Evolutionary conservation across 1,140 invertebrate species (phyloP), one percentile per base, ranked within the genome.

Genomic region (Hyphantria cunea): DNA sequence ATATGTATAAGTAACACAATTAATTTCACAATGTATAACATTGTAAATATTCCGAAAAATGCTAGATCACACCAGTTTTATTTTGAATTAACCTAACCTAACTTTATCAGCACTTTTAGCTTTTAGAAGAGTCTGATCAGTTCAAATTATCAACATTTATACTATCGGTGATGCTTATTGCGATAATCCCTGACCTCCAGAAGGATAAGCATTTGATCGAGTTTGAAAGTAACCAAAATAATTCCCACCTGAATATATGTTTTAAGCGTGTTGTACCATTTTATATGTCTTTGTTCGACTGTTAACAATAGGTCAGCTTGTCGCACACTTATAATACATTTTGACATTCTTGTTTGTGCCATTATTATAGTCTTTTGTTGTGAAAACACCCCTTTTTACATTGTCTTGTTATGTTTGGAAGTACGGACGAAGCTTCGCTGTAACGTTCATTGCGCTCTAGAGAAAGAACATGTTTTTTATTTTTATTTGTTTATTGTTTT

Each of bases 341-440:
- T 84, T 84, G 79, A 80, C 78, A 80, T 83, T 84, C 82, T 81
- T 84, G 76, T 84, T 72, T 80, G 78, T 70, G 75, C 76, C 71
- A 74, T 82, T 76, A 70, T 68, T 39, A 55, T 63, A 68, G 71
- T 74, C 72, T 78, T 78, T 76, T 76, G 71, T 81, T 58, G 70
- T 70, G 61, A 71, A 77, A 73, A 72, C 69, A 37, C 48, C 47
- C 48, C 47, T 15, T 42, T 60, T 44, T 59, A 37, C 32, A 9
- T 49, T 58, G 44, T 58, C 37, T 51, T 68, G 75, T 81, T 84
- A 84, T 80, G 80, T 83, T 69, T 64, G 68, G 37, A 39, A 2
- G 37, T 39, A 70, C 72, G 80, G 80, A 86, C 75, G 17, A 58
- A 73, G 51, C 44, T 41, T 44, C 47, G 31, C 15, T 14, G 47